A percentile compares a stretch with the other conserved stretches of the same genome.
These are phyloP conservation scores for Amphimedon queenslandica DNA, from an alignment of 37 sponge, comb jelly and placozoan genomes.

Conservation along the genomic window DNA sequence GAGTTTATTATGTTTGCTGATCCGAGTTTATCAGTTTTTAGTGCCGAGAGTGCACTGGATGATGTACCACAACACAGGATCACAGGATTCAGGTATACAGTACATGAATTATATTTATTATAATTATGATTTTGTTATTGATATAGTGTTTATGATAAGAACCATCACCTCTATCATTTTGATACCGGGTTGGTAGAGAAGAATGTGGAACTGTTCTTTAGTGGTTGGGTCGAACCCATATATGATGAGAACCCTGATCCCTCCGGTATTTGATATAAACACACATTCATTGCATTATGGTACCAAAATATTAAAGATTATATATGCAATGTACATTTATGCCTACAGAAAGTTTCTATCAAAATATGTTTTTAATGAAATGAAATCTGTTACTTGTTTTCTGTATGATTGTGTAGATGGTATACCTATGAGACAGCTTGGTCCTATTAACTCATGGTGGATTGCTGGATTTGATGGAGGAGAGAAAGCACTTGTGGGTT, in stretches of 20 bases:
- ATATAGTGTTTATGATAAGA: conserved; percentile 82
- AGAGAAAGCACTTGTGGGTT: conserved; percentile 79
- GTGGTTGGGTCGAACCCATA: conserved; percentile 85
- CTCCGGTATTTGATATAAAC: conserved; percentile 40
- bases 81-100: conserved; percentile 74
- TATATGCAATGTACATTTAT: no score
- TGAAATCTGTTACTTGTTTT: not conserved
- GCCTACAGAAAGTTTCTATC: not conserved
- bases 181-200: conserved; percentile 84
- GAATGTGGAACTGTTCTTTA: conserved; percentile 87
- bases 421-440: conserved; percentile 49
- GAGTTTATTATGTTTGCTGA: conserved; percentile 86
- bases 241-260: conserved; percentile 89
- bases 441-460: conserved; percentile 84
- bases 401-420: conserved; percentile 39
- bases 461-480: no score
- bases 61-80: conserved; percentile 76
- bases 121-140: not conserved
- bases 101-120: no score
- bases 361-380: not conserved
- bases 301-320: not conserved
- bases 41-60: conserved; percentile 21
- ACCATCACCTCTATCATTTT: conserved; percentile 87
- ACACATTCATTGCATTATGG: not conserved
- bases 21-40: conserved; percentile 57